Conservation (phyloP, 2,888 invertebrate species). For the Dione juno region DNA sequence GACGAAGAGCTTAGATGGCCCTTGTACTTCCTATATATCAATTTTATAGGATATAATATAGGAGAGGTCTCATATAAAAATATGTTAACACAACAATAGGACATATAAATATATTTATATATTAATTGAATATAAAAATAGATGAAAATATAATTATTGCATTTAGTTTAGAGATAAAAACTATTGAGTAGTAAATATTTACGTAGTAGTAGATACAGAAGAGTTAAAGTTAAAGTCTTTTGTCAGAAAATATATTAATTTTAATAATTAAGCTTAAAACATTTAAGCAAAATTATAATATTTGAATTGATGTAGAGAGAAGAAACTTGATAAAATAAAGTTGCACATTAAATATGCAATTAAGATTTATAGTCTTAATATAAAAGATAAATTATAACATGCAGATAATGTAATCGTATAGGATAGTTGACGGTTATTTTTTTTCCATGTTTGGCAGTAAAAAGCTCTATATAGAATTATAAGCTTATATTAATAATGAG, state of each 20-base stretch:
- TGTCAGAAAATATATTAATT: no score
- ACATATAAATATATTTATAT: constrained; percentile 10
- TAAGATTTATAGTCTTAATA: constrained; percentile 11
- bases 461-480: constrained; percentile 21
- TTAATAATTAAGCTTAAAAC: background rate
- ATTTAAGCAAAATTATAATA: background rate
- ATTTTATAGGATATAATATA: constrained; percentile 20
- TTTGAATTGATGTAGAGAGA: background rate
- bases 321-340: background rate
- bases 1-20: constrained; percentile 14
- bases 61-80: constrained; percentile 4
- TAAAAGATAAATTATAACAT: constrained; percentile 11
- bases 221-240: background rate
- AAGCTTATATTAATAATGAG: background rate
- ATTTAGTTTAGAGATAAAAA: background rate
- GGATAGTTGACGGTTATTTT: constrained; percentile 3
- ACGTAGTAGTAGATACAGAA: background rate
- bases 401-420: constrained; percentile 6
- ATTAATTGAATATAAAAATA: background rate
- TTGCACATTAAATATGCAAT: background rate
- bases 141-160: background rate
- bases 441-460: constrained; percentile 8
- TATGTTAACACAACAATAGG: background rate
- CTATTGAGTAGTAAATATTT: no score
- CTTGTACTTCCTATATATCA: constrained; percentile 12